Evolutionary conservation across 2,888 invertebrate species (phyloP).

Genomic region (Augiades crinisus): DNA sequence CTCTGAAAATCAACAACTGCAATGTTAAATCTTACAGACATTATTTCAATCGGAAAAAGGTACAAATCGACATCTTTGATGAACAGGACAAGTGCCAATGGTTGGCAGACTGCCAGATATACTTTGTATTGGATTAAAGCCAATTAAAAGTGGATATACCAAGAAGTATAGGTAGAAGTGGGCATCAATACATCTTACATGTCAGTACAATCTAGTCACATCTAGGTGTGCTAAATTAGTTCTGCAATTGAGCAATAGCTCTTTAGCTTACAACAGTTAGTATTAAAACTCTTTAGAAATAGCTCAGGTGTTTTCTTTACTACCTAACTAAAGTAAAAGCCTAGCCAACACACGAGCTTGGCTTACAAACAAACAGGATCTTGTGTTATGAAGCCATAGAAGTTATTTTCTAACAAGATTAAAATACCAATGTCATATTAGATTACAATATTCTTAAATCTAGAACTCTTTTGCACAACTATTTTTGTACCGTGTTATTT

Average conservation of each 20-base stretch:
- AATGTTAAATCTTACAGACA: constrained; percentile 35
- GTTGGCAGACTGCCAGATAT: constrained; percentile 69
- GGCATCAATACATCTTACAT: constrained; percentile 68
- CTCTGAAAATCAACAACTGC: constrained; percentile 18
- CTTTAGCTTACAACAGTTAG: background rate
- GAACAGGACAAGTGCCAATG: constrained; percentile 72
- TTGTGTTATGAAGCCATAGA: constrained; percentile 63
- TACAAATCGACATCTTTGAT: constrained; percentile 75
- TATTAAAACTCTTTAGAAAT: too few species aligned
- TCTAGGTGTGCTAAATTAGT: constrained; percentile 66
- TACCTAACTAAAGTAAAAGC: constrained; percentile 43
- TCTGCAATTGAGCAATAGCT: constrained; percentile 41
- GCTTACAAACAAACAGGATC: constrained; percentile 63
- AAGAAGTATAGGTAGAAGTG: constrained; percentile 52
- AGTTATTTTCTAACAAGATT: constrained; percentile 69
- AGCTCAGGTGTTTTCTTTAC: too few species aligned
- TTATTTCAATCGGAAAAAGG: constrained; percentile 68
- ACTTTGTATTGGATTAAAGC: constrained; percentile 80
- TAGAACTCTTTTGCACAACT: constrained; percentile 38
- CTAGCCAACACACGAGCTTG: constrained; percentile 53
- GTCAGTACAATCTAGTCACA: constrained; percentile 60
- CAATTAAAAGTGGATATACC: constrained; percentile 72
- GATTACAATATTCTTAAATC: constrained; percentile 62
- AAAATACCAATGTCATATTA: constrained; percentile 72
- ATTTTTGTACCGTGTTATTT: too few species aligned